A percentile compares a stretch with the other conserved stretches of the same genome.
Evolutionary conservation across 2,888 invertebrate species (phyloP).

Genomic region (Xestia xanthographa): DNA sequence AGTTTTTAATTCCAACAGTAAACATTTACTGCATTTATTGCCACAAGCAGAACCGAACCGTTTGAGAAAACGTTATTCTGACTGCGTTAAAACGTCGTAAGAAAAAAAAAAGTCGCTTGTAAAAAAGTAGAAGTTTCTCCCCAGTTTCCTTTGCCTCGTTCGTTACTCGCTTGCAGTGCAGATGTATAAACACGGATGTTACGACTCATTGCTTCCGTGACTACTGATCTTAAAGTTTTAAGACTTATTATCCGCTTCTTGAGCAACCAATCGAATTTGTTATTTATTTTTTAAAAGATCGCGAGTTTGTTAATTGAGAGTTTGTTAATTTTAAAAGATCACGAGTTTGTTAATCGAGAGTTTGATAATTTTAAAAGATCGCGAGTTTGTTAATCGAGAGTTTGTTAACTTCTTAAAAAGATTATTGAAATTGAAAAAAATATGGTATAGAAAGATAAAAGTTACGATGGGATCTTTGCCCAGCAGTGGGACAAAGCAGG

Average conservation of each 20-base stretch:
- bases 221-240: constrained; percentile 42
- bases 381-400: neutral
- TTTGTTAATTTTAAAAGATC: too few relatives aligned
- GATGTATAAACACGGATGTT: constrained; percentile 49
- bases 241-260: constrained; percentile 19
- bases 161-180: constrained; percentile 43
- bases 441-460: neutral
- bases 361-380: neutral
- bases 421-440: neutral
- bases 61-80: constrained; percentile 46
- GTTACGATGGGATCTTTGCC: neutral
- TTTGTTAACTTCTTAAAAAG: neutral
- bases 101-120: constrained; percentile 24
- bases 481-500: neutral
- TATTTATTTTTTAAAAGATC: neutral
- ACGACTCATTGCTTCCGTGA: constrained; percentile 39
- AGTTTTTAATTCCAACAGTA: neutral
- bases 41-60: constrained; percentile 9
- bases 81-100: constrained; percentile 42
- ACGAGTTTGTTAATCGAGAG: neutral
- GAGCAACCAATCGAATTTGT: constrained; percentile 26
- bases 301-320: neutral
- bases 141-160: constrained; percentile 30
- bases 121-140: constrained; percentile 33
- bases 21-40: constrained; percentile 7